Percentiles rank a stretch among this genome's conserved stretches.
phyloP scores from a whole-genome alignment of 2,888 invertebrate genomes.

The Furcula furcula region DNA sequence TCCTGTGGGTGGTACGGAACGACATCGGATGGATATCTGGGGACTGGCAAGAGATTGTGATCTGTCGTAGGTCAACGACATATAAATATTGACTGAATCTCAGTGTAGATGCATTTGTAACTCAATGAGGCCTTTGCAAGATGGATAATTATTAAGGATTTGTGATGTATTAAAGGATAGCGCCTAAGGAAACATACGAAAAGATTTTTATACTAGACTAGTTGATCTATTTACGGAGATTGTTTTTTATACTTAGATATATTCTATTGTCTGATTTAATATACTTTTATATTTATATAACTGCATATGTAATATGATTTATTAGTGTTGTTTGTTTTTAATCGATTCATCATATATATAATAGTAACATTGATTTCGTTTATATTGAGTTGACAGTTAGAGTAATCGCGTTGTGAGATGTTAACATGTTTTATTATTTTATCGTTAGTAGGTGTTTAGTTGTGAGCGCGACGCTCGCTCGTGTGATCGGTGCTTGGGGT shows the following conservation, averaged over 20 bases:
- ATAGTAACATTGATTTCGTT: constrained; percentile 68
- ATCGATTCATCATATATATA: constrained; percentile 57
- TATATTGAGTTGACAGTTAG: constrained; percentile 58
- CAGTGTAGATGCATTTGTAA: constrained; percentile 82
- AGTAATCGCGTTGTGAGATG: constrained; percentile 49
- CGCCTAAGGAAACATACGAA: constrained; percentile 82
- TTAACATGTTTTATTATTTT: constrained; percentile 69
- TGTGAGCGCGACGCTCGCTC: constrained; percentile 32
- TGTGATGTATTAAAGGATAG: constrained; percentile 83
- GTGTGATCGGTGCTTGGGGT: constrained; percentile 68
- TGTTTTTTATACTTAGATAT: constrained; percentile 83
- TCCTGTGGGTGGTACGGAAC: constrained; percentile 75
- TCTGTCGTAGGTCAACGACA: constrained; percentile 81
- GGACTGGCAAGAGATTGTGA: constrained; percentile 81
- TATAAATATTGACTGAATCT: constrained; percentile 83
- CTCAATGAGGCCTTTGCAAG: constrained; percentile 82
- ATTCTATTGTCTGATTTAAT: constrained; percentile 82
- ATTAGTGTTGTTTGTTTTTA: constrained; percentile 82
- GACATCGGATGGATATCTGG: constrained; percentile 71
- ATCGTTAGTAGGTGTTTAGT: constrained; percentile 73
- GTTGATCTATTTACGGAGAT: constrained; percentile 83
- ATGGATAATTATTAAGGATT: constrained; percentile 81
- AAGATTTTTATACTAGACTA: constrained; percentile 82
- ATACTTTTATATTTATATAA: constrained; percentile 80
- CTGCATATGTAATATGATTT: constrained; percentile 75